Conservation (phyloP, 2,797 vertebrate genomes). For the Manis crassicaudata region DNA sequence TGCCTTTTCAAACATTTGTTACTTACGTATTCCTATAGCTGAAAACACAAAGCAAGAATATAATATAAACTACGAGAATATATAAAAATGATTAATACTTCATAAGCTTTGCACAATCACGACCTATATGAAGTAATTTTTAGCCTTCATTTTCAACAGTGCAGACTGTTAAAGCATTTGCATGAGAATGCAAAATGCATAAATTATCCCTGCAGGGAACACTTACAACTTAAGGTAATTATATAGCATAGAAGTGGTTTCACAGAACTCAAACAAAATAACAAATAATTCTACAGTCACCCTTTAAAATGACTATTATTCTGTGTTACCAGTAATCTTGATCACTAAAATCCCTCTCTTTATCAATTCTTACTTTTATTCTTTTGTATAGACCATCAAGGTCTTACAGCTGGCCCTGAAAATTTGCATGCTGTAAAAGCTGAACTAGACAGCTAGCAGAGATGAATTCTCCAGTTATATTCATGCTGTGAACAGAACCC, state of each 20-base stretch:
- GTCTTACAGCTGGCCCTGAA: conserved; percentile 81
- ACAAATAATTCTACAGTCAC: conserved; percentile 83
- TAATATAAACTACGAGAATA: conserved; percentile 66
- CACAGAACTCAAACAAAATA: conserved; percentile 83
- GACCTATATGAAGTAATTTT: conserved; percentile 81
- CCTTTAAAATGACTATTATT: conserved; percentile 82
- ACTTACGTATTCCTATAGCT: conserved; percentile 33
- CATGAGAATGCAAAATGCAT: conserved; percentile 82
- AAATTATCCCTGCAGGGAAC: conserved; percentile 84
- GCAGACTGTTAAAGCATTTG: conserved; percentile 78
- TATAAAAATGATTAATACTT: conserved; percentile 73
- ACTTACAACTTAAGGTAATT: conserved; percentile 86
- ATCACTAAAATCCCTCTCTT: conserved; percentile 75
- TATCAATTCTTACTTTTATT: conserved; percentile 83
- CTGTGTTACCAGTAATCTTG: conserved; percentile 68
- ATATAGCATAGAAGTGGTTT: conserved; percentile 80
- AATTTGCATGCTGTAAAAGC: conserved; percentile 79
- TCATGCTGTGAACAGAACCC: conserved; percentile 62
- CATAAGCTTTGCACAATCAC: conserved; percentile 69
- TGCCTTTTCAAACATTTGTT: conserved; percentile 59
- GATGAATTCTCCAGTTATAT: conserved; percentile 63
- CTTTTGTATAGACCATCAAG: conserved; percentile 70
- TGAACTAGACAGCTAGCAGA: conserved; percentile 73
- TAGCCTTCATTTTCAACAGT: conserved; percentile 69
- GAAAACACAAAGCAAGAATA: conserved; percentile 58